Base-by-base conservation (phyloP, 2,797 vertebrate genomes). In the Enoplosus armatus region DNA sequence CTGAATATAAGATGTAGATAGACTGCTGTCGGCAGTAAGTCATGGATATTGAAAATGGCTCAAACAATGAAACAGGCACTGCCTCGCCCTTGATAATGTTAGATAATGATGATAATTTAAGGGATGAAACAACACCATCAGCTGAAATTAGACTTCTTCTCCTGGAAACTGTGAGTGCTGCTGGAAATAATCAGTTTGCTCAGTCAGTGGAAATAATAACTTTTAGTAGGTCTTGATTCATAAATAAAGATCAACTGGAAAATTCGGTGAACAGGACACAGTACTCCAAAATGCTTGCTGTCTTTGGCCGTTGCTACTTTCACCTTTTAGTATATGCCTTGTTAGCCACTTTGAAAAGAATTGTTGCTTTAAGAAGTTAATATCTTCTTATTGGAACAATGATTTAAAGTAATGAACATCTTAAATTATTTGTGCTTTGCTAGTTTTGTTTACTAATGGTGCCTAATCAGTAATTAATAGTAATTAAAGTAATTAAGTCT, bases 21-120 rank as follows among this genome's bases (percentile, higher is more conserved):
- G 24, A 47, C 18, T 33, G 0, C 22, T 41, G 27, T 55, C 61
- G 11, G 54, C 55, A 70, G 5, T 20, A 35, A 47, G 10, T 54
- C 26, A 64, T 50, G 18, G 26, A 61, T 61, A 35, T 69, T 37
- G 51, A 60, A 45, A 54, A 39, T 35, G 26, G 12, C 27, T 43
- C 29, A 27, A 45, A 37, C 20, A 26, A 10, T 2, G 0, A 54
- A 22, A 39, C 33, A 31, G 7, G 4, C 10, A 20, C 9, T 4
- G 5, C 6, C 16, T 75, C 8, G 2, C 18, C 61, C 50, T 26
- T 55, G 31, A 70, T 70, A 41, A 39, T 24, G 45, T 11, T 59
- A 35, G 41, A 51, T 58, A 50, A 50, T 61, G 27, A 56, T 51
- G 22, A 75, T 70, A 22, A 71, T 56, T 65, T 29, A 50, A 56